Conservation (phyloP, 2,113 vertebrate genomes). For the Muscicapa adusta region DNA sequence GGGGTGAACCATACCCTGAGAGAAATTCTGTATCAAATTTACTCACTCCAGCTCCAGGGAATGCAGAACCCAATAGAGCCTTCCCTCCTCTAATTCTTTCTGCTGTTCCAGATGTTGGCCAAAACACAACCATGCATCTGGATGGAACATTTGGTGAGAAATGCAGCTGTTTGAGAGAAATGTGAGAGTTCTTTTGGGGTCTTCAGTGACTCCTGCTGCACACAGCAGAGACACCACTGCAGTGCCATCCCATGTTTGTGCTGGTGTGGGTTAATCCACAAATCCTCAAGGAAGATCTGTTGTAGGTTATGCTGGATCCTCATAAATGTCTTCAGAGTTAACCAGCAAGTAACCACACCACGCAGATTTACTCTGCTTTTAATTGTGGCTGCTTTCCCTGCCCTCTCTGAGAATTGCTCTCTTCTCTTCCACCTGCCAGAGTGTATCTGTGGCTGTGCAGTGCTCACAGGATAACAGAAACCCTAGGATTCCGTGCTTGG, state of each 20-base stretch:
- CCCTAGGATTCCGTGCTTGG: background rate
- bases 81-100: background rate
- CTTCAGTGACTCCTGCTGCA: background rate
- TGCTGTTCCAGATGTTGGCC: background rate
- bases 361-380: constrained; percentile 10
- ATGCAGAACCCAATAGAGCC: background rate
- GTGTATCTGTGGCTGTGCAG: background rate
- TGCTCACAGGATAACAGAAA: background rate
- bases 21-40: background rate
- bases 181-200: background rate
- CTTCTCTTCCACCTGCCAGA: background rate
- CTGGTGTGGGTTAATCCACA: constrained; percentile 7
- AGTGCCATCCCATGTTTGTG: background rate
- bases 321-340: background rate
- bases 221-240: background rate
- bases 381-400: constrained; percentile 16
- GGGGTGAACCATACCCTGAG: background rate
- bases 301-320: constrained; percentile 30
- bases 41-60: background rate
- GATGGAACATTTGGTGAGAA: background rate
- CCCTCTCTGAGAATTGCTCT: background rate
- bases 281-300: constrained; percentile 3
- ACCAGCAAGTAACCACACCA: constrained; percentile 13
- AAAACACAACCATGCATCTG: background rate
- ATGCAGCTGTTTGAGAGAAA: background rate